phyloP scores from a whole-genome alignment of 2,888 invertebrate genomes.

The Aphrophora alni region DNA sequence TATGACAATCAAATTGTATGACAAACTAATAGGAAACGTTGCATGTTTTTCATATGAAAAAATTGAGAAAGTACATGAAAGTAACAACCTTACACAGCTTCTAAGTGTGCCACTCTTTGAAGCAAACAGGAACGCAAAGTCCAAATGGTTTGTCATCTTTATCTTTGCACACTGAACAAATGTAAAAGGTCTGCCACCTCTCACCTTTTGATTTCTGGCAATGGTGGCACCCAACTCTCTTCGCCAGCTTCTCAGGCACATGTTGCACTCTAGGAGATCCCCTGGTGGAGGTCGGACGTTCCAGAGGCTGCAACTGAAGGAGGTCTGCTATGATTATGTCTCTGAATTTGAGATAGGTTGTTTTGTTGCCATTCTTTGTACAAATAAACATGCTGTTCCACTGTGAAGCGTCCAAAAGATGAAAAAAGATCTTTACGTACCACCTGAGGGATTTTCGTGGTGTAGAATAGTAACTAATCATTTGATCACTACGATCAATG shows the following conservation, averaged over 20 bases:
- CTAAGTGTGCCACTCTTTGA: slow-evolving; percentile 11
- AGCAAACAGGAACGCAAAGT: slow-evolving; percentile 15
- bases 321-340: slow-evolving; percentile 13
- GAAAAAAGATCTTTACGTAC: not conserved
- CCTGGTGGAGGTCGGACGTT: not conserved
- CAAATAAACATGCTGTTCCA: slow-evolving; percentile 1
- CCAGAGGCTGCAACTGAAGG: slow-evolving; percentile 4
- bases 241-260: slow-evolving; percentile 13
- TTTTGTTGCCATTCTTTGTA: slow-evolving; percentile 13
- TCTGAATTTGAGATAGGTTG: slow-evolving; percentile 25
- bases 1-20: too few relatives aligned
- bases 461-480: not conserved
- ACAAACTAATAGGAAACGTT: too few relatives aligned
- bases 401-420: too few relatives aligned
- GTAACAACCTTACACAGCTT: too few relatives aligned
- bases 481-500: not conserved
- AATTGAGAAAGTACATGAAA: too few relatives aligned
- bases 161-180: slow-evolving; percentile 19
- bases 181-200: not conserved
- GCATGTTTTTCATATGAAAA: too few relatives aligned
- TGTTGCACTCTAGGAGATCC: slow-evolving; percentile 3
- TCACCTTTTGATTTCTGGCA: slow-evolving; percentile 3
- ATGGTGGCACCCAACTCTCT: slow-evolving; percentile 18
- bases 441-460: not conserved
- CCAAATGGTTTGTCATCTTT: not conserved